A percentile compares a stretch with the other conserved stretches of the same genome.
phyloP scores from a whole-genome alignment of 1,140 invertebrate species.

The Cyrtorhinus lividipennis region DNA sequence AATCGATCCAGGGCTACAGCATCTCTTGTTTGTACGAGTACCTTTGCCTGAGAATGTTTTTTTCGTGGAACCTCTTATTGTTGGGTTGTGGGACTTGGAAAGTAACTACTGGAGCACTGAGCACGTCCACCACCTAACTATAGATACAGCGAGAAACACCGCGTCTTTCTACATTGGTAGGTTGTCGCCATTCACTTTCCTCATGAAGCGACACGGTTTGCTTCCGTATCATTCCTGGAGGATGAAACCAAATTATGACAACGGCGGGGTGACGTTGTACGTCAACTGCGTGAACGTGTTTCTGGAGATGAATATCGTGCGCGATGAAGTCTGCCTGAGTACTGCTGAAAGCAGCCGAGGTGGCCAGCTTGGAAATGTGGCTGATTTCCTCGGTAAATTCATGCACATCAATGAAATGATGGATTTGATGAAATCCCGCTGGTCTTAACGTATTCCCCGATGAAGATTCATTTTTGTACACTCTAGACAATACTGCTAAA shows the following conservation, averaged over 20 bases:
- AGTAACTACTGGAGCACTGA: background rate
- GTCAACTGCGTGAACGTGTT: no score
- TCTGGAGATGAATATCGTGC: no score
- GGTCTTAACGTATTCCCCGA: slow-evolving; percentile 6
- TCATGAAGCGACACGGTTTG: background rate
- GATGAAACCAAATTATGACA: background rate
- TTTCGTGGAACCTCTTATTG: background rate
- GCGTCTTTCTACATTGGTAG: background rate
- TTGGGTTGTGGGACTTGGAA: background rate
- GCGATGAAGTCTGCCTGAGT: background rate
- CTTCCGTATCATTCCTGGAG: background rate
- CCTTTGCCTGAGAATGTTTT: background rate
- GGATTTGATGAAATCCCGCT: background rate
- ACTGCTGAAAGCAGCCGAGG: background rate
- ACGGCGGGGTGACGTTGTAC: background rate
- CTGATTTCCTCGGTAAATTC: background rate
- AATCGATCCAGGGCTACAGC: background rate
- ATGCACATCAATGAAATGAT: background rate
- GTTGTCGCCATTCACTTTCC: background rate
- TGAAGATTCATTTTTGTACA: background rate
- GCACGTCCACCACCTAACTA: background rate
- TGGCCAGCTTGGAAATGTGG: no score
- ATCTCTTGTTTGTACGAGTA: background rate
- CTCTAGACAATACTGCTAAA: background rate
- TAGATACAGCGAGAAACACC: background rate